Percentiles rank a stretch among this genome's conserved stretches.
phyloP scores from a whole-genome alignment of 2,113 vertebrate genomes.

The Leptocoma aspasia region DNA sequence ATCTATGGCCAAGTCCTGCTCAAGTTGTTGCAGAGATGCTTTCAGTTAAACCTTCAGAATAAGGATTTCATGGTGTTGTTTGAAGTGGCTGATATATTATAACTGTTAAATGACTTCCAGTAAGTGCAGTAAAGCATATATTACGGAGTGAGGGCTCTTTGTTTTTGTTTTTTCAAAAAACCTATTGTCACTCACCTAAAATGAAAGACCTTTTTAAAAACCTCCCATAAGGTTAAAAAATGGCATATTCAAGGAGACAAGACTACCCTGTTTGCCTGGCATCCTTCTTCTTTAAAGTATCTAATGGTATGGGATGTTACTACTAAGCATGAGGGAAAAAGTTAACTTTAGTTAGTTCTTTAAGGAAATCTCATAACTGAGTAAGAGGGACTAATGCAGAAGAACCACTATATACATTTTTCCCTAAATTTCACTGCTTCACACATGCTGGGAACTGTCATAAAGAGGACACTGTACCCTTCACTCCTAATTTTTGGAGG shows the following conservation, averaged over 20 bases:
- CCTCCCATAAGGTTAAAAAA: not conserved
- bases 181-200: not conserved
- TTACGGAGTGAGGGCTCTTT: rapidly evolving
- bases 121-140: not conserved
- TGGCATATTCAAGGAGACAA: not conserved
- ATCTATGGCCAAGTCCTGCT: not conserved
- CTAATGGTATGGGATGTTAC: not conserved
- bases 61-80: not conserved
- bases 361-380: not conserved
- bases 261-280: not conserved
- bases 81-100: not conserved
- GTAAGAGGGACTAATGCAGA: not conserved
- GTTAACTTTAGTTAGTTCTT: not conserved
- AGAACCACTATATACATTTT: not conserved
- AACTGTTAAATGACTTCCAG: not conserved
- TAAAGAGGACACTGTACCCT: not conserved
- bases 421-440: not conserved
- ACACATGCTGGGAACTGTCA: rapidly evolving
- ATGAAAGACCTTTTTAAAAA: not conserved
- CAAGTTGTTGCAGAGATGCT: not conserved
- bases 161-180: not conserved
- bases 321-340: not conserved
- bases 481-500: not conserved
- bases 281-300: not conserved
- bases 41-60: not conserved